Evolutionary conservation across 1,140 invertebrate genomes (phyloP).

Genomic region (Mya arenaria): DNA sequence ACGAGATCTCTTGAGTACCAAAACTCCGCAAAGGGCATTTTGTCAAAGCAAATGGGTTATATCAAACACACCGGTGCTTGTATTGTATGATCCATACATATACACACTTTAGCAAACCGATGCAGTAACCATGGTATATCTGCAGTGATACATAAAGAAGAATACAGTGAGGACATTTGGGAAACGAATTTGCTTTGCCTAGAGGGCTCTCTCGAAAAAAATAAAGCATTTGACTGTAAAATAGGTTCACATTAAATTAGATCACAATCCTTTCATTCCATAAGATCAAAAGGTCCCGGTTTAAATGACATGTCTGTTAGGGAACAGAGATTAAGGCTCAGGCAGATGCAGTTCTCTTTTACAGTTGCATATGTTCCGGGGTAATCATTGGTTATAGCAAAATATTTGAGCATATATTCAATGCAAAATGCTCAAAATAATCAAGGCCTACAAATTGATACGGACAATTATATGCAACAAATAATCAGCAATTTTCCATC

Average conservation of each 20-base stretch:
- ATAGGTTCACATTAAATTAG: constrained; percentile 50
- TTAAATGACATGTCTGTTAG: constrained; percentile 41
- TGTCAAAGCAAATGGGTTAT: constrained; percentile 14
- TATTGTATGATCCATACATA: constrained; percentile 28
- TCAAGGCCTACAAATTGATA: too few species aligned
- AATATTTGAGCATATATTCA: too few species aligned
- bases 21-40: neutral
- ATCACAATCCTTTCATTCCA: constrained; percentile 55
- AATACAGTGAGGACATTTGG: constrained; percentile 14
- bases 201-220: neutral
- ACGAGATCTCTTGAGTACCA: too few species aligned
- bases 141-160: neutral
- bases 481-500: too few species aligned
- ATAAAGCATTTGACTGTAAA: constrained; percentile 16
- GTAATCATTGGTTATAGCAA: too few species aligned
- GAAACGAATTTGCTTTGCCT: constrained; percentile 18
- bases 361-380: too few species aligned
- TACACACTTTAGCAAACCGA: neutral
- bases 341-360: too few species aligned
- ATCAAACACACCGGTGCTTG: constrained; percentile 1
- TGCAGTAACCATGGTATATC: too few species aligned
- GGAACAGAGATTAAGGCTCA: constrained; percentile 36
- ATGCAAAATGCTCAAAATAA: too few species aligned
- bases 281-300: constrained; percentile 50
- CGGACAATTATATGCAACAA: too few species aligned